Percentiles rank a stretch among this genome's conserved stretches.
These are phyloP conservation scores for Rhyacophila evoluta DNA, from an alignment of 2,888 invertebrate species.

Conservation along the genomic window DNA sequence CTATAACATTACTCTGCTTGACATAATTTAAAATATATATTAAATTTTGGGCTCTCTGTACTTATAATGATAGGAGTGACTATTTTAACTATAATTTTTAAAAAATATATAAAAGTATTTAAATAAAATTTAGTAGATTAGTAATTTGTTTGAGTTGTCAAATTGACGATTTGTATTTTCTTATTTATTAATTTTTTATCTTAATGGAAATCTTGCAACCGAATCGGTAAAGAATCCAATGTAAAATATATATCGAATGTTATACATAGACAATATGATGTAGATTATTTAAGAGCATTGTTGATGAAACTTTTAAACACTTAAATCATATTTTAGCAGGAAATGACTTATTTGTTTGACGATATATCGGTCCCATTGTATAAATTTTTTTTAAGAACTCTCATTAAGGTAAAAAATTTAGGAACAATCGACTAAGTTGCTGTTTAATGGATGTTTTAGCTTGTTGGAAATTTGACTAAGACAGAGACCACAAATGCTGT, in stretches of 20 bases:
- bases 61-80: neutral
- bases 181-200: conserved; percentile 1
- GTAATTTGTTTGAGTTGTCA: neutral
- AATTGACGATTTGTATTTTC: conserved; percentile 23
- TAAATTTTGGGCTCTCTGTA: neutral
- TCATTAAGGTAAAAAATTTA: conserved; percentile 27
- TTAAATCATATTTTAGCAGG: conserved; percentile 22
- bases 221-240: conserved; percentile 32
- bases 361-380: conserved; percentile 23
- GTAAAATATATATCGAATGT: conserved; percentile 38
- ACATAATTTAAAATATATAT: neutral
- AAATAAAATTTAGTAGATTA: conserved; percentile 12
- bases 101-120: conserved; percentile 20
- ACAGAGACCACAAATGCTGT: conserved; percentile 28
- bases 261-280: conserved; percentile 32
- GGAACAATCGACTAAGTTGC: conserved; percentile 23
- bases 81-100: conserved; percentile 7
- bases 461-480: conserved; percentile 44
- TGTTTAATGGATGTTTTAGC: conserved; percentile 46
- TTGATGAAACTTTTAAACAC: conserved; percentile 27
- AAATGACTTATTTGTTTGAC: neutral
- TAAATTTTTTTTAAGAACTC: conserved; percentile 18
- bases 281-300: conserved; percentile 32
- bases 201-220: conserved; percentile 17
- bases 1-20: conserved; percentile 1